These are phyloP conservation scores for Eonycteris spelaea DNA, from an alignment of 2,113 vertebrate species.

Conservation along the genomic window DNA sequence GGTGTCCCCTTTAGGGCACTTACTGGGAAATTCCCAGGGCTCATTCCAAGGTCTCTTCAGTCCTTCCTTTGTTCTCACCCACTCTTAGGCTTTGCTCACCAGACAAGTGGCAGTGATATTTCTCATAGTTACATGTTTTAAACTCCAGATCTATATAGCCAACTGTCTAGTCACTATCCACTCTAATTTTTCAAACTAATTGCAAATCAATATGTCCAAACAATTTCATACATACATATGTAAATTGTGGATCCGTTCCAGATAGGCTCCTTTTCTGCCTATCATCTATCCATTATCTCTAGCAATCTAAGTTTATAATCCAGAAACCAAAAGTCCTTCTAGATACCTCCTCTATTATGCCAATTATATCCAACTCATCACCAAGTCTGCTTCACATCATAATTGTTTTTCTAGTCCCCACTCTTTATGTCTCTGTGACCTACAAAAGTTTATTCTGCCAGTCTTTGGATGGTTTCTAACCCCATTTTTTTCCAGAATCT, in stretches of 20 bases:
- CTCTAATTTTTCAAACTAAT: background rate
- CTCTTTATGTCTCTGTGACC: background rate
- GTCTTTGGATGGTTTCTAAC: background rate
- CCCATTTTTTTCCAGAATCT: background rate
- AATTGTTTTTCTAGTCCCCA: background rate
- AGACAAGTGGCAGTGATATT: background rate
- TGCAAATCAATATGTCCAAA: background rate
- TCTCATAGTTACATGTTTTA: background rate
- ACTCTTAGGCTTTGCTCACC: background rate
- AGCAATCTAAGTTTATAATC: background rate
- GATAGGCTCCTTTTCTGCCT: background rate
- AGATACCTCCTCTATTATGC: fast-evolving
- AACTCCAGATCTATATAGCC: background rate
- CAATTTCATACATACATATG: background rate
- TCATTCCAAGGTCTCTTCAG: background rate
- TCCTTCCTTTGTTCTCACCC: background rate
- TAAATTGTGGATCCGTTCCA: background rate
- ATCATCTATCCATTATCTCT: background rate
- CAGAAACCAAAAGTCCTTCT: background rate
- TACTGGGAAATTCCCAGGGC: background rate
- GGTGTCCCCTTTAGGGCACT: fast-evolving
- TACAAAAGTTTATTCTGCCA: background rate
- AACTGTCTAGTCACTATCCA: background rate
- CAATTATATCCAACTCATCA: background rate
- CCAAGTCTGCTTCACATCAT: background rate